Percentiles rank a stretch among this genome's conserved stretches.
phyloP scores from a whole-genome alignment of 2,888 invertebrate genomes.

The Globia sparganii region DNA sequence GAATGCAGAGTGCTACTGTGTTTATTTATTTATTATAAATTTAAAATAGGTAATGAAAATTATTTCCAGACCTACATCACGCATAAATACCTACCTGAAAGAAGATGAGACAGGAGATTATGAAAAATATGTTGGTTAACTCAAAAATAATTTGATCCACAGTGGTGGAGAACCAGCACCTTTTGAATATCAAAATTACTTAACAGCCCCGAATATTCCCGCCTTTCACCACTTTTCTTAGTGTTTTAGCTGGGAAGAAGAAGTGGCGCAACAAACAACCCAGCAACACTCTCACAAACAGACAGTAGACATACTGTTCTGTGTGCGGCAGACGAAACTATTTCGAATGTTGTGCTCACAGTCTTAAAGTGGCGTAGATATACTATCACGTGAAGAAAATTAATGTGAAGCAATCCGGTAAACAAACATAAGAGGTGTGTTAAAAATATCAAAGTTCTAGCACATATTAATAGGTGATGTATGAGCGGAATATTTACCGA shows the following conservation, averaged over 20 bases:
- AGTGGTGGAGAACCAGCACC: too few relatives aligned
- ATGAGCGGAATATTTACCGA: conserved; percentile 2
- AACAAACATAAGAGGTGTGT: conserved; percentile 24
- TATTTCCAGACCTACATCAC: not conserved
- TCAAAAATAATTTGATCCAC: too few relatives aligned
- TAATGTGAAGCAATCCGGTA: conserved; percentile 12
- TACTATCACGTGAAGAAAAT: conserved; percentile 15
- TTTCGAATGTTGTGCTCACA: not conserved
- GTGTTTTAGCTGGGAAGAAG: too few relatives aligned
- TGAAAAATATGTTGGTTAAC: not conserved
- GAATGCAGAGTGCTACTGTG: not conserved
- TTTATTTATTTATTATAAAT: not conserved
- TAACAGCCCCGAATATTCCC: not conserved
- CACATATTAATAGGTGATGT: not conserved
- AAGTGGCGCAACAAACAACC: too few relatives aligned
- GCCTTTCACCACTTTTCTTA: not conserved
- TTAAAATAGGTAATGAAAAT: not conserved
- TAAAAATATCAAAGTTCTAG: conserved; percentile 42
- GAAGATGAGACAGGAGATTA: not conserved
- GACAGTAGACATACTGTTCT: not conserved
- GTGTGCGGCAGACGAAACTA: not conserved
- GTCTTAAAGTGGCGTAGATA: not conserved
- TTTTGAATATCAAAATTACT: not conserved
- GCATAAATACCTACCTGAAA: not conserved
- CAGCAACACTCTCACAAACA: not conserved